phyloP scores from a whole-genome alignment of 2,113 vertebrate species.

The Phalacrocorax carbo region DNA sequence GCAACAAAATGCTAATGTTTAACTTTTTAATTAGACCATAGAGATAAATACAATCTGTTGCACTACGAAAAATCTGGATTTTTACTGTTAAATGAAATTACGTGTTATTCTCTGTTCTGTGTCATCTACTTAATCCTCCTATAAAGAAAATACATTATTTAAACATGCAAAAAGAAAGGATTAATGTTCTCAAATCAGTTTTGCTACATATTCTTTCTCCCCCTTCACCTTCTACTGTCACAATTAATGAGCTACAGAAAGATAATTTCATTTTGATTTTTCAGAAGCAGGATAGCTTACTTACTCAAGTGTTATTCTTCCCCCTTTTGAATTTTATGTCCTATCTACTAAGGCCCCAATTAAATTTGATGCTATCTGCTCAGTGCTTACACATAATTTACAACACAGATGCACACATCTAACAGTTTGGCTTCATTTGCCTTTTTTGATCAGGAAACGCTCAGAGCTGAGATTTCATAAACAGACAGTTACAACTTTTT shows the following conservation, averaged over 20 bases:
- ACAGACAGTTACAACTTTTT: neutral
- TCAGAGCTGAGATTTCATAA: neutral
- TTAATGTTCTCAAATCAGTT: neutral
- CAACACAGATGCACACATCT: neutral
- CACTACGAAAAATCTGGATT: neutral
- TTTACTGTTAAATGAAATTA: neutral
- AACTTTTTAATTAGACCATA: constrained; percentile 28
- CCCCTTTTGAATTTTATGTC: neutral
- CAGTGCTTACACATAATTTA: neutral
- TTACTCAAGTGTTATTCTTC: neutral
- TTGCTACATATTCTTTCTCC: neutral
- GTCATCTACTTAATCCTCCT: neutral
- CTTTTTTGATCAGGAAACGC: constrained; percentile 12
- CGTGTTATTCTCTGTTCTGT: neutral
- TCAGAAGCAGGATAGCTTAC: neutral
- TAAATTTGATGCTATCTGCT: neutral
- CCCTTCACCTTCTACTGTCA: neutral
- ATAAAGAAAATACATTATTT: neutral
- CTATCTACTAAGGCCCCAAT: neutral
- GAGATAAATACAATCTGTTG: constrained; percentile 13
- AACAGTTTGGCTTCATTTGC: neutral
- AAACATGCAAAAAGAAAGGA: neutral
- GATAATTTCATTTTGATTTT: neutral
- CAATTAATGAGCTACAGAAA: neutral
- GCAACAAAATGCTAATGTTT: constrained; percentile 31